Evolutionary conservation across 2,113 vertebrate genomes (phyloP).

Genomic region (Tychaedon coryphoeus): DNA sequence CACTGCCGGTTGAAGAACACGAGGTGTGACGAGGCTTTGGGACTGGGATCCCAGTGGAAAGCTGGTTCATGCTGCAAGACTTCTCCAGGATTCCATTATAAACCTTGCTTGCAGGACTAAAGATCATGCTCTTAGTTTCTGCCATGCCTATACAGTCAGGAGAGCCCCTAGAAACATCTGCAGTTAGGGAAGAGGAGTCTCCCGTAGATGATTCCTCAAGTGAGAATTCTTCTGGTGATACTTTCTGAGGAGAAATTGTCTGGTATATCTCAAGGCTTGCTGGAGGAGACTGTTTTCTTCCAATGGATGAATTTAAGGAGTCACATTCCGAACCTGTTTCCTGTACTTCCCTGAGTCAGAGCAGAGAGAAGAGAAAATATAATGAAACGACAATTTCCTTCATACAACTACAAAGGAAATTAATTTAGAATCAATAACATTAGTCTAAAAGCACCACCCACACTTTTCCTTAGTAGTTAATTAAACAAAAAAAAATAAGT

Average conservation of each 20-base stretch:
- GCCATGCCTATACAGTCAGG: slow-evolving; percentile 86
- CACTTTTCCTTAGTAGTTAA: slow-evolving; percentile 21
- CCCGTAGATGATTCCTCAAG: slow-evolving; percentile 79
- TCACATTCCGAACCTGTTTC: slow-evolving; percentile 89
- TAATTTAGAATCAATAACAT: neutral
- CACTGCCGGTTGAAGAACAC: slow-evolving; percentile 82
- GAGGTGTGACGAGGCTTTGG: slow-evolving; percentile 85
- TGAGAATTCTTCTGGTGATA: slow-evolving; percentile 88
- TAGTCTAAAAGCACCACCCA: slow-evolving; percentile 42
- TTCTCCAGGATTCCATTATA: slow-evolving; percentile 98
- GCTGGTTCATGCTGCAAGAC: slow-evolving; percentile 93
- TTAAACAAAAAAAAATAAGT: neutral
- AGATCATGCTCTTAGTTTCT: slow-evolving; percentile 88
- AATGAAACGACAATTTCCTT: neutral
- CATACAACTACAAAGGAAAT: neutral
- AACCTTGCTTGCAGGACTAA: slow-evolving; percentile 84
- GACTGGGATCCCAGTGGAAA: slow-evolving; percentile 78
- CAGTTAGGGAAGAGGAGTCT: slow-evolving; percentile 76
- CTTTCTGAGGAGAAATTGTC: slow-evolving; percentile 82
- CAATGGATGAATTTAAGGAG: slow-evolving; percentile 85
- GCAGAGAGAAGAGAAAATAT: slow-evolving; percentile 3
- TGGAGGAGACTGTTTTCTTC: slow-evolving; percentile 84
- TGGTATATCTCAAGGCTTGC: slow-evolving; percentile 81
- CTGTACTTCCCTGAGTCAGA: slow-evolving; percentile 81
- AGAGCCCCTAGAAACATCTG: slow-evolving; percentile 79